Conservation (phyloP, 1,140 invertebrate genomes). For the Neelides sp. region DNA sequence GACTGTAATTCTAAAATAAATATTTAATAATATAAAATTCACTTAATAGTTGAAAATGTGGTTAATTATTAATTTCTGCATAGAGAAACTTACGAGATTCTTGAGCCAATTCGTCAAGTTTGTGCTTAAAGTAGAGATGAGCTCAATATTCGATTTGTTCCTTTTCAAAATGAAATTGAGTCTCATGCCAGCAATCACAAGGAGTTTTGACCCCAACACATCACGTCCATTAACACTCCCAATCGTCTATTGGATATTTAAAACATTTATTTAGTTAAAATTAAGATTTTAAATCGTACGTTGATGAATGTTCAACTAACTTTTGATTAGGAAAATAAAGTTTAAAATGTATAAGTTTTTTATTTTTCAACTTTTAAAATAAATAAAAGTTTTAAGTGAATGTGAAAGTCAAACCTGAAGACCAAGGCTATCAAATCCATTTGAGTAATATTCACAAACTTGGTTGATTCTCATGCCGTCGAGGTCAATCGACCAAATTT, state of each 20-base stretch:
- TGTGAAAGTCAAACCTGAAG: conserved; percentile 47
- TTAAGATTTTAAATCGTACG: background rate
- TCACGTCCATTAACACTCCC: conserved; percentile 50
- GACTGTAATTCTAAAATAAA: conserved; percentile 30
- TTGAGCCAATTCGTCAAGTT: conserved; percentile 55
- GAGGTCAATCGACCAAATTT: conserved; percentile 63
- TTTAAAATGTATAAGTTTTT: background rate
- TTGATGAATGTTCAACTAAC: background rate
- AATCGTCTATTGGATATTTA: conserved; percentile 45
- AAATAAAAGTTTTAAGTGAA: conserved; percentile 12
- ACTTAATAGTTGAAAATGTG: background rate
- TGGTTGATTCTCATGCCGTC: conserved; percentile 63
- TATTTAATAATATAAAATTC: conserved; percentile 8
- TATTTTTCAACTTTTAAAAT: background rate
- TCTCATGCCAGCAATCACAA: conserved; percentile 57
- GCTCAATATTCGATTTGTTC: conserved; percentile 45
- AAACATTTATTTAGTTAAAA: conserved; percentile 2
- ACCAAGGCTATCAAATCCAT: conserved; percentile 61
- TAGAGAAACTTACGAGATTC: conserved; percentile 48
- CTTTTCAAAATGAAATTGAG: conserved; percentile 49
- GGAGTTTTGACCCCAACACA: conserved; percentile 49
- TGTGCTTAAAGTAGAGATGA: conserved; percentile 54
- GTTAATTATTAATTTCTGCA: background rate
- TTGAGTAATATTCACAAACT: conserved; percentile 59
- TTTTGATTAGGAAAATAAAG: conserved; percentile 7